Conservation (phyloP, 2,888 invertebrate species). For the Choreutis nemorana region DNA sequence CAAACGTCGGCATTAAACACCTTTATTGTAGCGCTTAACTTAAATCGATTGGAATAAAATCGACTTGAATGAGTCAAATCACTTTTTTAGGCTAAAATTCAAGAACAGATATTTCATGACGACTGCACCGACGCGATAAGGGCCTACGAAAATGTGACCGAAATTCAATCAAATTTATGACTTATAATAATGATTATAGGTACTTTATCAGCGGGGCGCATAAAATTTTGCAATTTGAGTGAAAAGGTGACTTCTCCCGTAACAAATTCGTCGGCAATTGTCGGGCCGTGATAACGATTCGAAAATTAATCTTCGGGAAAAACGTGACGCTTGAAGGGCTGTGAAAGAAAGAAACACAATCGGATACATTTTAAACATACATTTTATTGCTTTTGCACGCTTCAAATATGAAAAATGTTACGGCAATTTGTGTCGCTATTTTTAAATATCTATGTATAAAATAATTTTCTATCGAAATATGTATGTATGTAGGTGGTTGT, state of each 20-base stretch:
- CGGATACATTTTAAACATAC: too few species aligned
- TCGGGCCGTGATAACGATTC: constrained; percentile 60
- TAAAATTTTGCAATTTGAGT: constrained; percentile 60
- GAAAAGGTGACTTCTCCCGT: constrained; percentile 63
- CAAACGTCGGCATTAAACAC: constrained; percentile 48
- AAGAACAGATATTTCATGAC: constrained; percentile 54
- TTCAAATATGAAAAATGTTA: too few species aligned
- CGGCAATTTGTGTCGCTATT: too few species aligned
- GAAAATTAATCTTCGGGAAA: constrained; percentile 55
- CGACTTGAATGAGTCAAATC: constrained; percentile 32
- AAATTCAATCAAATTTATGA: constrained; percentile 67
- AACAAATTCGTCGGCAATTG: constrained; percentile 61
- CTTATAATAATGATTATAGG: constrained; percentile 64
- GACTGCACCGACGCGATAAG: constrained; percentile 61
- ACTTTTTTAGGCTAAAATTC: constrained; percentile 24
- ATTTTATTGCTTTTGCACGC: too few species aligned
- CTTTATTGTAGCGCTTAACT: constrained; percentile 51
- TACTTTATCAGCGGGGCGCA: constrained; percentile 54
- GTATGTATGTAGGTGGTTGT: too few species aligned
- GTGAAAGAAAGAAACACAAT: constrained; percentile 9
- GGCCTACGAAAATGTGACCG: constrained; percentile 56
- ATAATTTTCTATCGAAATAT: too few species aligned
- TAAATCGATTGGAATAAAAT: constrained; percentile 58
- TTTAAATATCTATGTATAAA: too few species aligned
- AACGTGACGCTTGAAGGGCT: constrained; percentile 16